These are phyloP conservation scores for Polypterus senegalus DNA, from an alignment of 2,113 vertebrate genomes.

Conservation along the genomic window DNA sequence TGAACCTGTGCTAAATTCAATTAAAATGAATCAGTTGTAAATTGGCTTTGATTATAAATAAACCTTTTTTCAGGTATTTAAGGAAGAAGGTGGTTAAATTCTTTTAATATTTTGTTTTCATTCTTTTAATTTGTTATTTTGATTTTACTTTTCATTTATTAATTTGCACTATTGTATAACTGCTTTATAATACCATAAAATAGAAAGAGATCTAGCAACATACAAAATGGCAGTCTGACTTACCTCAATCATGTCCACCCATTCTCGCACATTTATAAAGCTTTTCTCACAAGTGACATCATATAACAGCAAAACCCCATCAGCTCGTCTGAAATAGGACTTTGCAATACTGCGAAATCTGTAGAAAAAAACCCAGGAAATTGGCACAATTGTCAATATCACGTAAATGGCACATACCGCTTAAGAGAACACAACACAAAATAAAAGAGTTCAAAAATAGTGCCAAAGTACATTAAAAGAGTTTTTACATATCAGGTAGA, in stretches of 20 bases:
- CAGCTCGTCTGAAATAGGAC: slow-evolving; percentile 88
- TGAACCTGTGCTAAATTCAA: too few species aligned
- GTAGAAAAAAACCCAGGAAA: slow-evolving; percentile 9
- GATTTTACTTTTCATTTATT: background rate
- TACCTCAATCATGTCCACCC: slow-evolving; percentile 93
- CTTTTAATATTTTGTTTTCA: too few species aligned
- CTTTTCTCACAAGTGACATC: slow-evolving; percentile 85
- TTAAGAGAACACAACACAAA: too few species aligned
- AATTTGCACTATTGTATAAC: background rate
- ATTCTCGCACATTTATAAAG: slow-evolving; percentile 84
- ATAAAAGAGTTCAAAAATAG: too few species aligned
- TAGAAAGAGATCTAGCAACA: background rate
- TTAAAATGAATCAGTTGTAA: too few species aligned
- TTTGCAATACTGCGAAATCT: slow-evolving; percentile 94
- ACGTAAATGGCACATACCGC: background rate
- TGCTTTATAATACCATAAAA: background rate
- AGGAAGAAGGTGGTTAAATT: too few species aligned
- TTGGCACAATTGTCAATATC: background rate
- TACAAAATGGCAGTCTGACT: slow-evolving; percentile 3
- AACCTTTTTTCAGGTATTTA: too few species aligned
- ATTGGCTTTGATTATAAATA: too few species aligned
- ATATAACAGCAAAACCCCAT: slow-evolving; percentile 82
- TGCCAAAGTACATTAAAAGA: too few species aligned
- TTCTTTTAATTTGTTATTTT: too few species aligned
- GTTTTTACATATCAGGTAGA: too few species aligned